Percentiles rank a stretch among this genome's conserved stretches.
These are phyloP conservation scores for Fratercula arctica DNA, from an alignment of 2,797 vertebrate species.

Conservation along the genomic window DNA sequence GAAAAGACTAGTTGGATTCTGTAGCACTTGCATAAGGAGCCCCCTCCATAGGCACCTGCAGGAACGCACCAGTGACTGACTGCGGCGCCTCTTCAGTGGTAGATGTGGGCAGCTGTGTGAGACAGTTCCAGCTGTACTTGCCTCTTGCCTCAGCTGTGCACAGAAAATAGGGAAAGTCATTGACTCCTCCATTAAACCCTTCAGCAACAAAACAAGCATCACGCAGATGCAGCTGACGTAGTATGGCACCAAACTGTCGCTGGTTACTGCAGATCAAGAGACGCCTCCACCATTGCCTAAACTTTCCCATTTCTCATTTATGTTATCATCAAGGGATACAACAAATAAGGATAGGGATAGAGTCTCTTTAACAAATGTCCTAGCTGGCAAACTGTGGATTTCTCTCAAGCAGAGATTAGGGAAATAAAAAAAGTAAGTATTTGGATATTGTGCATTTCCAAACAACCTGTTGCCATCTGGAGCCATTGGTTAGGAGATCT, in stretches of 20 bases:
- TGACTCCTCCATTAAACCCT: neutral
- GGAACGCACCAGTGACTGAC: neutral
- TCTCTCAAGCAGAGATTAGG: neutral
- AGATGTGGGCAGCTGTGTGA: neutral
- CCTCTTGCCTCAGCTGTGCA: neutral
- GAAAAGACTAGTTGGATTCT: neutral
- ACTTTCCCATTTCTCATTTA: neutral
- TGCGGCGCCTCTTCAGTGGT: neutral
- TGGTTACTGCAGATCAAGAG: neutral
- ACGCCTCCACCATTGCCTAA: neutral
- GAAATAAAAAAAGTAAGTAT: neutral
- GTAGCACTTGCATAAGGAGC: neutral
- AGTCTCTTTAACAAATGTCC: neutral
- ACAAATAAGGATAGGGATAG: neutral
- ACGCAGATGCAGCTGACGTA: neutral
- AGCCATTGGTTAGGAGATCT: neutral
- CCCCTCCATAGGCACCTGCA: neutral
- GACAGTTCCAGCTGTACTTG: neutral
- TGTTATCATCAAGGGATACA: neutral
- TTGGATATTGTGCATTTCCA: neutral
- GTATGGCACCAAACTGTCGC: neutral
- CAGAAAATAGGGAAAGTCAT: neutral
- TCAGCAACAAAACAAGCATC: neutral
- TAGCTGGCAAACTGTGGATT: neutral
- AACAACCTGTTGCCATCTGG: neutral